phyloP scores from a whole-genome alignment of 2,113 vertebrate genomes.

The Euleptes europaea region DNA sequence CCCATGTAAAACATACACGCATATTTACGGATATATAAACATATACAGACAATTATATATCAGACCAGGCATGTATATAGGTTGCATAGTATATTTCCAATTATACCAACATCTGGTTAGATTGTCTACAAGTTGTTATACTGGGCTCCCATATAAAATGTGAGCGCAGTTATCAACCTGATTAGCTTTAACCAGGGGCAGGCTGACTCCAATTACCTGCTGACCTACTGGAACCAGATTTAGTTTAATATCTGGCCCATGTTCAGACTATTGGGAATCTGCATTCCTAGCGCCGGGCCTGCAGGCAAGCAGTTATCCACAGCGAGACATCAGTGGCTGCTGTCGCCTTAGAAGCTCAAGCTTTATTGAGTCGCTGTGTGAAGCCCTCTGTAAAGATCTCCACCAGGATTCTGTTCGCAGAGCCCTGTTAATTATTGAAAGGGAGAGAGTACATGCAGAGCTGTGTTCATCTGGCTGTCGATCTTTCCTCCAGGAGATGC shows the following conservation, averaged over 20 bases:
- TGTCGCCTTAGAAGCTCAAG: slow-evolving; percentile 4
- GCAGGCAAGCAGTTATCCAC: not conserved
- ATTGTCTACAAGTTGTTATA: too few relatives aligned
- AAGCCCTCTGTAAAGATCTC: slow-evolving; percentile 52
- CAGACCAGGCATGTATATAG: too few relatives aligned
- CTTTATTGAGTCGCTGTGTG: slow-evolving; percentile 40
- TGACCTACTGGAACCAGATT: not conserved
- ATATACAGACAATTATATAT: too few relatives aligned
- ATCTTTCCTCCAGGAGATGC: slow-evolving; percentile 84
- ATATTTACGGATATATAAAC: too few relatives aligned
- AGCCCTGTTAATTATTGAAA: slow-evolving; percentile 55
- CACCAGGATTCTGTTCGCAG: slow-evolving; percentile 44
- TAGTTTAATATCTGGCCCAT: not conserved
- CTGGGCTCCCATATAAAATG: too few relatives aligned
- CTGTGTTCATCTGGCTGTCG: slow-evolving; percentile 64
- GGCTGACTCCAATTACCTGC: not conserved
- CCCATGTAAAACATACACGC: too few relatives aligned
- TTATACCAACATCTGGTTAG: too few relatives aligned
- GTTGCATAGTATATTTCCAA: too few relatives aligned
- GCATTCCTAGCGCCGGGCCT: not conserved
- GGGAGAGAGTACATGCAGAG: not conserved
- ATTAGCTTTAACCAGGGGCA: too few relatives aligned
- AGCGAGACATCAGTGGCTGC: not conserved
- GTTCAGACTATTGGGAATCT: not conserved
- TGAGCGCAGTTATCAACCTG: too few relatives aligned